Evolutionary conservation across 1,140 invertebrate species (phyloP).

Genomic region (Pinna nobilis): DNA sequence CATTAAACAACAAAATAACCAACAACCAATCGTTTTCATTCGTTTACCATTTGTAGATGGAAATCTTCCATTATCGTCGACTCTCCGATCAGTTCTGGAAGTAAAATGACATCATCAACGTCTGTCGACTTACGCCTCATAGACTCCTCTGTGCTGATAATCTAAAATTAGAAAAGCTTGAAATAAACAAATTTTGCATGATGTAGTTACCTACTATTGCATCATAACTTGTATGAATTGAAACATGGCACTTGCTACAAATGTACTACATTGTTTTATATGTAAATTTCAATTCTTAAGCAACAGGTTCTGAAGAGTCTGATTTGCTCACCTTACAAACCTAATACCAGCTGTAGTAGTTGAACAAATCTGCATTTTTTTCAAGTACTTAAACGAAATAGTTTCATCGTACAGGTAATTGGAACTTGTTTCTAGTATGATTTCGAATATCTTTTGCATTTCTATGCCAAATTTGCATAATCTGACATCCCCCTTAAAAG

Average conservation of each 20-base stretch:
- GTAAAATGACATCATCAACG: slow-evolving; percentile 77
- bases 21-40: neutral
- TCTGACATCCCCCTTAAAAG: too few relatives aligned
- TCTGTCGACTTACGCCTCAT: slow-evolving; percentile 76
- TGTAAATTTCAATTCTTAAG: too few relatives aligned
- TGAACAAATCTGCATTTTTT: too few relatives aligned
- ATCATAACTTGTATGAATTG: neutral
- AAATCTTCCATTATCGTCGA: slow-evolving; percentile 93
- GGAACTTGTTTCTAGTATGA: too few relatives aligned
- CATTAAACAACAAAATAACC: neutral
- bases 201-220: neutral
- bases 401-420: too few relatives aligned
- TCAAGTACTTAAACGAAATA: too few relatives aligned
- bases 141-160: slow-evolving; percentile 72
- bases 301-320: too few relatives aligned
- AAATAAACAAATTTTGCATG: neutral
- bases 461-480: too few relatives aligned
- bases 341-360: too few relatives aligned
- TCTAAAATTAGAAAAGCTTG: slow-evolving; percentile 47
- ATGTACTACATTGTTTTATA: too few relatives aligned
- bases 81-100: slow-evolving; percentile 86
- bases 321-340: too few relatives aligned
- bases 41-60: slow-evolving; percentile 78
- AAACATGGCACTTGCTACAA: neutral
- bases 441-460: too few relatives aligned